phyloP scores from a whole-genome alignment of 1,140 invertebrate species.

The Drosophila tsacasi region DNA sequence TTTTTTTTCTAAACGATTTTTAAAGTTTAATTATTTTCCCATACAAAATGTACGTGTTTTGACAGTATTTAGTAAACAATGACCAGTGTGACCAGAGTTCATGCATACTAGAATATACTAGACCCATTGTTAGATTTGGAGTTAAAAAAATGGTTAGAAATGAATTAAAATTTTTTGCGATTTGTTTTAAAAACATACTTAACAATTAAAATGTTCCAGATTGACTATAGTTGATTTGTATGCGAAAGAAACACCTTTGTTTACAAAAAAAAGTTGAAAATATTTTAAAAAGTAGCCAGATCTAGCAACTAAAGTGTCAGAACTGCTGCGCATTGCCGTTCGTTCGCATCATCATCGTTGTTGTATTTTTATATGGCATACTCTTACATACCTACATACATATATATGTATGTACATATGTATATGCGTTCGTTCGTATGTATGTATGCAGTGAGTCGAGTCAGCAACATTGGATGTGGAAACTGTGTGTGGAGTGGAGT shows the following conservation, averaged over 20 bases:
- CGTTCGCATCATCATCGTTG: conserved; percentile 18
- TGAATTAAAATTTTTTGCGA: neutral
- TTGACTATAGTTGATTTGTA: neutral
- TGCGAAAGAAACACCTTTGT: neutral
- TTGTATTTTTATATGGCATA: conserved; percentile 77
- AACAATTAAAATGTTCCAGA: neutral
- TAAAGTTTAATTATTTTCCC: too few species aligned
- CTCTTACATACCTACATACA: conserved; percentile 57
- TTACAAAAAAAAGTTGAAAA: neutral
- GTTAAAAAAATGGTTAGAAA: neutral
- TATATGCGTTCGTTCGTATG: conserved; percentile 14
- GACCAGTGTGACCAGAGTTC: too few species aligned
- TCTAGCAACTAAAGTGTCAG: neutral
- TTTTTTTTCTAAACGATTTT: too few species aligned
- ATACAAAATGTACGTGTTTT: too few species aligned
- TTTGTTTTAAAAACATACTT: neutral
- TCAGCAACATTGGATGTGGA: conserved; percentile 69
- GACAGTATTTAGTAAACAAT: too few species aligned
- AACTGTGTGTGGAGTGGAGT: conserved; percentile 59
- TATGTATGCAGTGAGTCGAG: conserved; percentile 48
- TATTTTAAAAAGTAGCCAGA: neutral
- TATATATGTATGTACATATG: conserved; percentile 1
- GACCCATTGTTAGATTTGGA: too few species aligned
- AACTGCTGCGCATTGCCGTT: conserved; percentile 35
- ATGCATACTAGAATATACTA: too few species aligned